Evolutionary conservation across 1,140 invertebrate genomes (phyloP).

Genomic region (Zelostemma sp.): DNA sequence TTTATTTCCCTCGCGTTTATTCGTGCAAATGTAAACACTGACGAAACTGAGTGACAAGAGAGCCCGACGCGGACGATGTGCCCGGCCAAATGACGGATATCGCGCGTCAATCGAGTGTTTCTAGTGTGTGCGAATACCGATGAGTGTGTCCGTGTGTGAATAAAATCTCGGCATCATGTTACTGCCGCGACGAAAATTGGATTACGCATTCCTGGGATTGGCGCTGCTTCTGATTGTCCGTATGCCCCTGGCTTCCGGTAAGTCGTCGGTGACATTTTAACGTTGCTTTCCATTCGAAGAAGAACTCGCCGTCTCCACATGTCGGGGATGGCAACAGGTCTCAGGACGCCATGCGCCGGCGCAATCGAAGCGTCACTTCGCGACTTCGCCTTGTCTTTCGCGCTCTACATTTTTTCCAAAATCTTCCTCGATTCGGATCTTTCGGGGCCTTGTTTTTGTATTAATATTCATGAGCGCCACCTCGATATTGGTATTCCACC

Average conservation of each 20-base stretch:
- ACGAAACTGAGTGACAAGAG: slow-evolving; percentile 28
- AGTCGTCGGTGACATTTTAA: slow-evolving; percentile 28
- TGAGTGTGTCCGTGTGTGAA: slow-evolving; percentile 64
- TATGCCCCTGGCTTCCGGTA: slow-evolving; percentile 53
- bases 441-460: not conserved
- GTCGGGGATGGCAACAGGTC: slow-evolving; percentile 61
- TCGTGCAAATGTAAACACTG: slow-evolving; percentile 50
- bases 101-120: slow-evolving; percentile 43
- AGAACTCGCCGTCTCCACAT: slow-evolving; percentile 22
- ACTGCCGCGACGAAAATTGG: slow-evolving; percentile 62
- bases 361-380: too few relatives aligned
- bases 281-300: not conserved
- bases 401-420: too few relatives aligned
- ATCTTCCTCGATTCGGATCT: not conserved
- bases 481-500: slow-evolving; percentile 32
- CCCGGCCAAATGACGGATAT: slow-evolving; percentile 59
- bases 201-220: slow-evolving; percentile 58
- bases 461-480: slow-evolving; percentile 18
- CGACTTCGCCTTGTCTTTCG: too few relatives aligned
- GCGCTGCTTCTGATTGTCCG: slow-evolving; percentile 40
- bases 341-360: slow-evolving; percentile 58
- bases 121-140: slow-evolving; percentile 60
- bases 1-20: slow-evolving; percentile 40
- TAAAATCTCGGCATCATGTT: slow-evolving; percentile 59
- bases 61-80: slow-evolving; percentile 43